phyloP scores from a whole-genome alignment of 2,797 vertebrate genomes.

The Brotogeris chrysoptera region DNA sequence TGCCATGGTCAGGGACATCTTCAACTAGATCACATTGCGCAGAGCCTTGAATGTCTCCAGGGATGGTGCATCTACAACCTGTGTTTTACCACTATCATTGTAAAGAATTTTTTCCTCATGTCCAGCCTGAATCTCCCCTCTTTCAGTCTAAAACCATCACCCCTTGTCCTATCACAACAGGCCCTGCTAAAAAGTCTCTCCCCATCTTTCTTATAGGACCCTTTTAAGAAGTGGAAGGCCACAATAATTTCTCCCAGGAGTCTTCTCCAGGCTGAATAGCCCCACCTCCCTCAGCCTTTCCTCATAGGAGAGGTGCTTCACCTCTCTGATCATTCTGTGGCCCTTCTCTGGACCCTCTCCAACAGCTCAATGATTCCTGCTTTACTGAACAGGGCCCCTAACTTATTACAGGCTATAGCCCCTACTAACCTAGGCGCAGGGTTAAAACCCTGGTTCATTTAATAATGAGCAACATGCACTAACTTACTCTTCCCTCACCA shows the following conservation, averaged over 20 bases:
- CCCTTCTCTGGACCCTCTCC: not conserved
- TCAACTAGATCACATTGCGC: not conserved
- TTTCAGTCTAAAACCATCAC: not conserved
- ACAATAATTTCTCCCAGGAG: not conserved
- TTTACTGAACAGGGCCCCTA: not conserved
- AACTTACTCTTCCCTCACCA: not conserved
- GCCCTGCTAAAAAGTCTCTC: not conserved
- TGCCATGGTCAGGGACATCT: not conserved
- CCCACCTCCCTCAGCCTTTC: not conserved
- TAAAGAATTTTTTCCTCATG: not conserved
- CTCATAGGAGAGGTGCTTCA: not conserved
- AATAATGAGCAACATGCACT: accelerated
- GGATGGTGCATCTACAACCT: not conserved
- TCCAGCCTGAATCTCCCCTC: not conserved
- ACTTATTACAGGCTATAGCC: not conserved
- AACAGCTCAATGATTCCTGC: not conserved
- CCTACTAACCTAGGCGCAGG: not conserved
- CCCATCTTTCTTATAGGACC: not conserved
- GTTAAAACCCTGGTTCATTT: not conserved
- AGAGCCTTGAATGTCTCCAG: not conserved
- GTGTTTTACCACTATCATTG: not conserved
- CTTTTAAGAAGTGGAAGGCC: not conserved
- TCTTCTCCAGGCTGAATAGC: not conserved
- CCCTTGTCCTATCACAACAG: not conserved
- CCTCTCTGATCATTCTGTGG: not conserved